Conservation (phyloP, 2,113 vertebrate genomes). For the Eira barbara region DNA sequence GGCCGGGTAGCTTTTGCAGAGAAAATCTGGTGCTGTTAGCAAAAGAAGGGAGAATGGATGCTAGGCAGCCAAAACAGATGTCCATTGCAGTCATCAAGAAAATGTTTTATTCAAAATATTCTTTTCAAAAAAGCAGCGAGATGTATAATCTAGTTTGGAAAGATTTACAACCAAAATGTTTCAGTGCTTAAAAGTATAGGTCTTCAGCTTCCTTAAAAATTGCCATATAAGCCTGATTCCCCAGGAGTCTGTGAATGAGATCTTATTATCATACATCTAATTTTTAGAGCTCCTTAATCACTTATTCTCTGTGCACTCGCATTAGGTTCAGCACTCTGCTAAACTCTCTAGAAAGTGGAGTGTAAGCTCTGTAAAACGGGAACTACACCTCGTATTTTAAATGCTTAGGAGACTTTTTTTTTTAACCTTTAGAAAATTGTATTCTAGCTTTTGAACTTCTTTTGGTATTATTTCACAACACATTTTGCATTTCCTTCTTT, state of each 20-base stretch:
- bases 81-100: background rate
- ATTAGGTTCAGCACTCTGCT: background rate
- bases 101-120: slow-evolving; percentile 34
- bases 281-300: slow-evolving; percentile 15
- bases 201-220: slow-evolving; percentile 35
- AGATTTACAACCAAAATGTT: slow-evolving; percentile 37
- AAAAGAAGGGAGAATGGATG: background rate
- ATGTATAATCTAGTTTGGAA: slow-evolving; percentile 35
- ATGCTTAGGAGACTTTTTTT: slow-evolving; percentile 21
- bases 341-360: background rate
- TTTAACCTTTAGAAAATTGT: slow-evolving; percentile 30
- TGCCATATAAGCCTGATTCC: background rate
- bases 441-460: slow-evolving; percentile 61
- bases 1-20: background rate
- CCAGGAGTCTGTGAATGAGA: background rate
- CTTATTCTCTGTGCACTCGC: background rate
- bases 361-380: background rate
- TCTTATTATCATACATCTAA: background rate
- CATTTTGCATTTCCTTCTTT: slow-evolving; percentile 60
- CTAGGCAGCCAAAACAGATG: background rate
- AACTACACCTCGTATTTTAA: slow-evolving; percentile 42
- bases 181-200: background rate
- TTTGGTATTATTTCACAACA: slow-evolving; percentile 63
- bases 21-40: background rate
- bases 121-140: background rate